Conservation (phyloP, 2,797 vertebrate species). For the Darevskia mixta region DNA sequence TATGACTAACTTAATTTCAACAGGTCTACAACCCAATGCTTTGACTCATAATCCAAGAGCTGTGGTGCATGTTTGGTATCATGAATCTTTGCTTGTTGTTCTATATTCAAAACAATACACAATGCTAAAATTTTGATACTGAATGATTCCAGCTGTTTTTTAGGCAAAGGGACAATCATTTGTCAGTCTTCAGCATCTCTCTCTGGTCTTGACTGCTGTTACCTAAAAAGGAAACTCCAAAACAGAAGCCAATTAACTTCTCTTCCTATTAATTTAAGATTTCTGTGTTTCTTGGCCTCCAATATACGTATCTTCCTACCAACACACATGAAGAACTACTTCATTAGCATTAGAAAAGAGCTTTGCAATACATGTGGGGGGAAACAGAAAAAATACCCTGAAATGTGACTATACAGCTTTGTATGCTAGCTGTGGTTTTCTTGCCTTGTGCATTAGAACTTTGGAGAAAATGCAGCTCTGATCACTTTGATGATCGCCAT, state of each 20-base stretch:
- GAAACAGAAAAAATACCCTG: not conserved
- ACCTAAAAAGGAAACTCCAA: conserved; percentile 4
- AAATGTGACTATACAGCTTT: conserved; percentile 25
- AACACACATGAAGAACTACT: not conserved
- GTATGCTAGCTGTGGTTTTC: conserved; percentile 21
- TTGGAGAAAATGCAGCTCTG: conserved; percentile 19
- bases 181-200: not conserved
- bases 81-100: not conserved
- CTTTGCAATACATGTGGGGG: not conserved
- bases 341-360: not conserved
- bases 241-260: not conserved
- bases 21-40: not conserved
- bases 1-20: no score
- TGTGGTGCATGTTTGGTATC: not conserved
- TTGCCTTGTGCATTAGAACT: not conserved
- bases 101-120: not conserved
- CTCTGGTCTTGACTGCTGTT: not conserved
- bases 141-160: not conserved
- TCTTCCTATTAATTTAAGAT: not conserved
- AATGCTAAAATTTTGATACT: not conserved
- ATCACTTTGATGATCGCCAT: conserved; percentile 7
- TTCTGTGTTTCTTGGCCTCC: not conserved
- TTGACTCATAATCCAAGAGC: not conserved
- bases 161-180: not conserved
- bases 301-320: not conserved